Percentiles rank a stretch among this genome's conserved stretches.
Conservation (phyloP, 1,140 invertebrate species). For the Dendrolimus punctatus region DNA sequence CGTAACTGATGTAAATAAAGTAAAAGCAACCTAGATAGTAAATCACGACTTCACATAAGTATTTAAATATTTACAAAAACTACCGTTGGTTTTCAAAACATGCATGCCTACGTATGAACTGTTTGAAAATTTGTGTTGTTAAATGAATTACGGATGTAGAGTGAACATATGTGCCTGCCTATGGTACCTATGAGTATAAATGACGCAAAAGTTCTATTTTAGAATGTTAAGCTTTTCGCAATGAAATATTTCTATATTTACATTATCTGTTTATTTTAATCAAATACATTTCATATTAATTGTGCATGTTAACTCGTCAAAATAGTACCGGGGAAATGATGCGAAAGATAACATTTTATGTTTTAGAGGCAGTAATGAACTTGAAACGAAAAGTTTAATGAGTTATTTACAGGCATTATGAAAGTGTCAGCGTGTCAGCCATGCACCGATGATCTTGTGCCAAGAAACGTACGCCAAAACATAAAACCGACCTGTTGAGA, state of each 20-base stretch:
- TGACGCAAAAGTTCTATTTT: constrained; percentile 2
- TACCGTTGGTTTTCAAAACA: constrained; percentile 10
- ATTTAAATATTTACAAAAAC: constrained; percentile 18
- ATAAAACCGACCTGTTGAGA: constrained; percentile 42
- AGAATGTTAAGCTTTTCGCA: neutral
- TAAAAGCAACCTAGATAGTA: neutral
- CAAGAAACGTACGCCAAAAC: constrained; percentile 26
- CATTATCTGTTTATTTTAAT: neutral
- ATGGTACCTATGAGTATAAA: neutral
- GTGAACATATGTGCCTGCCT: too few relatives aligned
- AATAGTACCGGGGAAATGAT: too few relatives aligned
- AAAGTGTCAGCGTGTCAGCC: neutral
- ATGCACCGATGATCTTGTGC: constrained; percentile 10
- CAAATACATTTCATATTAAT: too few relatives aligned
- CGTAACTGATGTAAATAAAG: neutral
- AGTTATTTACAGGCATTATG: too few relatives aligned
- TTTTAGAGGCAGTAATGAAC: too few relatives aligned
- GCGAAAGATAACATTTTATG: too few relatives aligned
- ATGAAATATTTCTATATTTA: constrained; percentile 2
- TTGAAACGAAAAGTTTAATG: too few relatives aligned
- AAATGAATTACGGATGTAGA: too few relatives aligned
- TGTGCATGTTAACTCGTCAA: too few relatives aligned
- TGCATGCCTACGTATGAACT: too few relatives aligned
- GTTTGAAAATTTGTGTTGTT: too few relatives aligned
- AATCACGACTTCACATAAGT: neutral